Evolutionary conservation across 2,888 invertebrate genomes (phyloP).

Genomic region (Strigamia crassipes): DNA sequence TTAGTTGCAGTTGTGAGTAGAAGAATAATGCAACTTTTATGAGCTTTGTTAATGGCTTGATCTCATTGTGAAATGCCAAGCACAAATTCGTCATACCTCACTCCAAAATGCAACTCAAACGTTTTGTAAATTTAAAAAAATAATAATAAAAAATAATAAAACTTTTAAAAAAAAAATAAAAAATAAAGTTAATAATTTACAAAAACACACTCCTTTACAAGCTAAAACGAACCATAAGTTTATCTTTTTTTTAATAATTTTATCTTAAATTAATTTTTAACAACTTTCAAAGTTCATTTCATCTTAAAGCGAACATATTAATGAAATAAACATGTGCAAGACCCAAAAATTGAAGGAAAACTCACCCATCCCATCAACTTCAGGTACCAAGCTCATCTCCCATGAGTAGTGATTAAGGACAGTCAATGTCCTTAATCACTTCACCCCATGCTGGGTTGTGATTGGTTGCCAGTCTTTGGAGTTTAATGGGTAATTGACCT

Average conservation of each 20-base stretch:
- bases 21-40: slow-evolving; percentile 32
- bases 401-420: no score
- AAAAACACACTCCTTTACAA: not conserved
- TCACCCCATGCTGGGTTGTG: no score
- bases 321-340: not conserved
- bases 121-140: slow-evolving; percentile 10
- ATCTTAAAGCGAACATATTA: not conserved
- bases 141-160: not conserved
- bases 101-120: slow-evolving; percentile 13
- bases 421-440: no score
- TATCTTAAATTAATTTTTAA: slow-evolving; percentile 23
- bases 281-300: slow-evolving; percentile 32
- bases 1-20: not conserved
- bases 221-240: not conserved
- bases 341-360: not conserved
- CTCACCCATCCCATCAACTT: not conserved
- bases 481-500: no score
- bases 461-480: no score
- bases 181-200: not conserved
- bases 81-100: slow-evolving; percentile 38
- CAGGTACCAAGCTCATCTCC: not conserved
- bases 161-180: not conserved
- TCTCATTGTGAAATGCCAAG: slow-evolving; percentile 36
- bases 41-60: slow-evolving; percentile 33
- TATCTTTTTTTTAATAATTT: not conserved